Base-by-base conservation (phyloP, 92 coral and sea anemone genomes). In the Palythoa grandiflora region DNA sequence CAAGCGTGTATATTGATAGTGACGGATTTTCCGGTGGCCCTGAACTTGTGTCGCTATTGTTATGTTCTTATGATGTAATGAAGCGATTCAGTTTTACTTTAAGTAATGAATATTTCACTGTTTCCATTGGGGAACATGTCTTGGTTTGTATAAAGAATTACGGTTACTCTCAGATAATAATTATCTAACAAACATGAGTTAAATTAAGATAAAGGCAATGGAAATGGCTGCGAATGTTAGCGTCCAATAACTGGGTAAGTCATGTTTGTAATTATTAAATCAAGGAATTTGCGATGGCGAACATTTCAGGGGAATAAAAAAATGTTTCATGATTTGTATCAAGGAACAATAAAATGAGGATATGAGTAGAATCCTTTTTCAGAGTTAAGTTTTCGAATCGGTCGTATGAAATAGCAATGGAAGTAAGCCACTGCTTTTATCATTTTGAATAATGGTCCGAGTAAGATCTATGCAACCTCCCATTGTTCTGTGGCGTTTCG, bases 21-120 rank as follows among this genome's bases (percentile, higher is more conserved):
- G 68, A 77, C 35, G 13, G 19, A 21, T 53, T 54, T 44, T 77
- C 68, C 68, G 83, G 83, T 54, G 83, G 63, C 28, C 83, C 37
- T 50, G 38, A 77, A 9, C 83, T 77, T 77, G 83, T 77, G 83
- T 14, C 21, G 51, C 83, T 77, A 77, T 77, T 77, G 83, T 77
- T 77, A 21, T 28, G 40, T 14, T 65, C 38, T 77, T 0, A 77
- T 77, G 68, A 77, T 77, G 66, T 77, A 77, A 77, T 77, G 47
- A 77, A 77, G 68, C 44, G 50, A 77, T 20, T 77, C 68, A 28
- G 40, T 11, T 6, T 37, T 12, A 77, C 38, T 53, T 77, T 20
- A 53, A 77, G 39, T 77, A 54, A 77, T 77, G 54, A 77, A 77
- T 77, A 59, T 21, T 77, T 77, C 50, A 77, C 83, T 35, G 35